Evolutionary conservation across 1,140 invertebrate species (phyloP), one percentile per base, ranked within the genome.

Genomic region (Bombyx mori): DNA sequence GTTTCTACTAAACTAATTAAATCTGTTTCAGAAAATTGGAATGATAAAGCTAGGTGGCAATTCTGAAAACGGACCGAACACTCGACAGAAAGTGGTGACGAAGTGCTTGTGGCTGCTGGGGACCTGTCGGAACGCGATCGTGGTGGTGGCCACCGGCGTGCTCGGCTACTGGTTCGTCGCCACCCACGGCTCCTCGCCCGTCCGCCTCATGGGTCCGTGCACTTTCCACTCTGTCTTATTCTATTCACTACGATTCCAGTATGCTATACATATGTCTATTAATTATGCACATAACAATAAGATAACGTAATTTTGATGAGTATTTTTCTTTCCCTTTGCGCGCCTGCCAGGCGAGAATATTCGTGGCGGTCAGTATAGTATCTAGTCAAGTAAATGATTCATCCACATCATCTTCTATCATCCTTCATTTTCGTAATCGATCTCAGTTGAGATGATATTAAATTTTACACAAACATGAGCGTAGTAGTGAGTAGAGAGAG

Each of bases 61-160:
- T 8, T 77, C 89, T 0, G 83, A 89, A 46, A 80, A 88, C 18
- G 73, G 82, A 3, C 81, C 82, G 53, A 90, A 84, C 8, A 83
- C 82, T 1, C 68, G 88, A 43, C 90, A 89, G 57, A 73, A 71
- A 44, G 71, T 82, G 7, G 48, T 91, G 6, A 92, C 88, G 46
- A 90, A 89, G 60, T 68, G 86, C 1, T 66, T 93, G 58, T 94
- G 92, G 91, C 88, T 93, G 56, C 57, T 93, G 53, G 91, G 90
- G 44, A 92, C 93, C 1, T 91, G 92, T 18, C 89, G 94, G 48
- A 96, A 96, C 77, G 94, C 94, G 5, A 89, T 95, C 26, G 89
- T 95, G 0, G 94, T 96, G 1, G 88, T 95, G n/a, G 62, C 90
- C 4, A 91, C 91, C 62, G 91, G 92, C 1, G 68, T 88, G 6